Evolutionary conservation across 2,797 vertebrate species (phyloP).

Genomic region (Phoeniculus purpureus): DNA sequence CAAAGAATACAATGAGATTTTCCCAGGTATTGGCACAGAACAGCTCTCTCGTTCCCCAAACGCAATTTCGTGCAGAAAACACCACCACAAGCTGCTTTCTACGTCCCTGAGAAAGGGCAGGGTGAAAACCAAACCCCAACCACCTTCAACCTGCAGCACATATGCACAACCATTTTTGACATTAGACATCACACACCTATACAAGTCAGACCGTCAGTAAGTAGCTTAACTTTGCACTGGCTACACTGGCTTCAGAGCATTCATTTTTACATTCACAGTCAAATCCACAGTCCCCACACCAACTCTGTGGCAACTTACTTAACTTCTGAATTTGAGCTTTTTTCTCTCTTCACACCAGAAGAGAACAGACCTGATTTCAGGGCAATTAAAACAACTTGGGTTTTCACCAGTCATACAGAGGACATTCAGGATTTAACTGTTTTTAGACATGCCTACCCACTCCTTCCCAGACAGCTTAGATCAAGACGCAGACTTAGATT

Average conservation of each 20-base stretch:
- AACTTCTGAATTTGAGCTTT: constrained; percentile 11
- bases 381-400: constrained; percentile 33
- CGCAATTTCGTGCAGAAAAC: not conserved
- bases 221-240: not conserved
- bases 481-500: not conserved
- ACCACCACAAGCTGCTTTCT: not conserved
- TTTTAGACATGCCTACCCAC: not conserved
- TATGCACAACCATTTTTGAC: not conserved
- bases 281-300: not conserved
- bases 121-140: accelerated
- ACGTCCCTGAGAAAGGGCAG: not conserved
- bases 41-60: not conserved
- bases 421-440: not conserved
- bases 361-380: not conserved
- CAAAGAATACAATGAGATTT: not conserved
- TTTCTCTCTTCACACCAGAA: not conserved
- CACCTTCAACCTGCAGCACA: not conserved
- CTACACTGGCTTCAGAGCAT: not conserved
- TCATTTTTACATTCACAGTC: constrained; percentile 17
- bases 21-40: not conserved
- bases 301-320: not conserved
- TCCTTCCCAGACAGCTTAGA: accelerated
- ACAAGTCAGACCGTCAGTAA: not conserved
- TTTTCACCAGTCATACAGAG: not conserved
- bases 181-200: not conserved